Base-by-base conservation (phyloP, 2,888 invertebrate species). In the Meganola albula region DNA sequence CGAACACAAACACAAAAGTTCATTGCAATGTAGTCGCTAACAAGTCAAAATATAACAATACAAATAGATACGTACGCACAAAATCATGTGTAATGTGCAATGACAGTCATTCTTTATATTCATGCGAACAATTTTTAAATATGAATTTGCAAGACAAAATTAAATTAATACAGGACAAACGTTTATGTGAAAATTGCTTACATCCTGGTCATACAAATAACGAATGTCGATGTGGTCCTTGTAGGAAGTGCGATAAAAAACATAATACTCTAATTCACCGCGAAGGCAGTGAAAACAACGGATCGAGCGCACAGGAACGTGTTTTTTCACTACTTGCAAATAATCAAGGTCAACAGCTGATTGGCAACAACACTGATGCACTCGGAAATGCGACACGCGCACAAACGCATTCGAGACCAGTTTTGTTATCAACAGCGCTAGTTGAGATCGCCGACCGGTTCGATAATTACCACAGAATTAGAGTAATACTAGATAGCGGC, bases 111-210 rank as follows among this genome's bases (percentile, higher is more conserved):
- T 24, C 44, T 3, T 10, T 48, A n/a, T 46, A 48, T 34, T 20
- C 45, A 5, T 48, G 48, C 27, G 13, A 16, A 12, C 11, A 16
- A 5, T 51, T 51, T 26, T 18, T 39, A 5, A 8, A 27, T 48
- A 10, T 24, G 34, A 4, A 28, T 40, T 1, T 41, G 40, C 12
- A 38, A 35, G 1, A 27, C n/a, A n/a, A n/a, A n/a, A n/a, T n/a
- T n/a, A n/a, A n/a, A n/a, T n/a, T n/a, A n/a, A n/a, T n/a, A n/a
- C n/a, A n/a, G n/a, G n/a, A n/a, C n/a, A n/a, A n/a, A n/a, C n/a
- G n/a, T n/a, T n/a, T 51, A 2, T 48, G 51, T 29, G 24, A 21
- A n/a, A 48, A 48, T 33, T 48, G 48, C 10, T 24, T 51, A 13
- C 48, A 48, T 11, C 24, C 34, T 3, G 44, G 47, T 16, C 16